Conservation (phyloP, 2,888 invertebrate genomes). For the Ophraella communa region DNA sequence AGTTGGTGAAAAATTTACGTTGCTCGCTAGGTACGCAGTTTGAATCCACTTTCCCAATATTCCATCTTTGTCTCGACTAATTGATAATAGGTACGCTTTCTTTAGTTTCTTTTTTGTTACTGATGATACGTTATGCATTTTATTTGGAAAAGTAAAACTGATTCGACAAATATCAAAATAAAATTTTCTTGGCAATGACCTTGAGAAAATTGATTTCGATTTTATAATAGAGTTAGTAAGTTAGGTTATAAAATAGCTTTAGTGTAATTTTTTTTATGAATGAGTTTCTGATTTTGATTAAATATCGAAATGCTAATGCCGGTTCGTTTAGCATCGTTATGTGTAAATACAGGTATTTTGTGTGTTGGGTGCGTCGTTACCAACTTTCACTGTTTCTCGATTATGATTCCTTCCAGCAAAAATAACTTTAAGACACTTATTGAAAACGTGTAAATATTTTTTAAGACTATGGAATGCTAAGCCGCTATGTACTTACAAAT, state of each 20-base stretch:
- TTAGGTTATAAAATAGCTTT: no score
- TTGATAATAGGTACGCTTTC: slow-evolving; percentile 27
- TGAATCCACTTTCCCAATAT: slow-evolving; percentile 25
- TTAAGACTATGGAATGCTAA: neutral
- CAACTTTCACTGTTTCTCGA: neutral
- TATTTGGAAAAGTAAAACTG: slow-evolving; percentile 26
- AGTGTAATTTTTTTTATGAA: no score
- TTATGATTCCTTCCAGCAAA: neutral
- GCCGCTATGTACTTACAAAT: no score
- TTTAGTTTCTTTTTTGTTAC: slow-evolving; percentile 31
- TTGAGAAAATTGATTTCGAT: slow-evolving; percentile 7
- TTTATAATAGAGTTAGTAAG: neutral
- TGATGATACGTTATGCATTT: slow-evolving; percentile 16
- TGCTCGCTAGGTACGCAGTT: slow-evolving; percentile 10
- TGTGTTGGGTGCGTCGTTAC: neutral
- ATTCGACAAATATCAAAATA: neutral
- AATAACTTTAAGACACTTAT: no score
- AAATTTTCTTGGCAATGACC: slow-evolving; percentile 25
- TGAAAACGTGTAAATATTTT: no score
- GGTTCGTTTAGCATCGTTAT: no score
- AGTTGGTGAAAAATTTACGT: slow-evolving; percentile 5
- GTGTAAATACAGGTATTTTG: no score
- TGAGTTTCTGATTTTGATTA: no score
- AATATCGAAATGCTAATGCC: no score
- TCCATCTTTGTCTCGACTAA: slow-evolving; percentile 24